These are phyloP conservation scores for Zele albiditarsus DNA, from an alignment of 2,888 invertebrate genomes.

Conservation along the genomic window DNA sequence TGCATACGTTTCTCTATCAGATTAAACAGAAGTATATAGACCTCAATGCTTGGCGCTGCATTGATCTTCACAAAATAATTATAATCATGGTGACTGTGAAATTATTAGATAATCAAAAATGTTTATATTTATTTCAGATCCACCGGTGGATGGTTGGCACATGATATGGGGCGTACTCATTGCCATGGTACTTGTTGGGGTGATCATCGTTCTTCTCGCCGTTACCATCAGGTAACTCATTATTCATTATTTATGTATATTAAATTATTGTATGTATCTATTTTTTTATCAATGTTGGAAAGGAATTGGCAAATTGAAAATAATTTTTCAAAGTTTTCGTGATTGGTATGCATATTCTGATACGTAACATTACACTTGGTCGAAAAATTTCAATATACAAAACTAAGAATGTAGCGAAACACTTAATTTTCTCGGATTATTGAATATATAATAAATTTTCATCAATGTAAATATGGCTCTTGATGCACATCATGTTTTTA, in stretches of 20 bases:
- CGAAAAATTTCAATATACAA: neutral
- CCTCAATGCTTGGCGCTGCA: too few relatives aligned
- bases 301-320: constrained; percentile 20
- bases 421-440: too few relatives aligned
- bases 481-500: too few relatives aligned
- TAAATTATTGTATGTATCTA: constrained; percentile 21
- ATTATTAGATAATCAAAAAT: too few relatives aligned
- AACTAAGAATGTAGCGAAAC: too few relatives aligned
- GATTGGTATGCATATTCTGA: too few relatives aligned
- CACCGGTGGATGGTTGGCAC: constrained; percentile 87
- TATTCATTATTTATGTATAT: constrained; percentile 9
- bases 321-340: neutral
- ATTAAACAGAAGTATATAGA: too few relatives aligned
- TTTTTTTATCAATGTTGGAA: constrained; percentile 27
- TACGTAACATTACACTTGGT: neutral
- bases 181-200: constrained; percentile 87
- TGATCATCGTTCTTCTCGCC: constrained; percentile 86
- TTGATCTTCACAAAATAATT: too few relatives aligned
- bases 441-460: too few relatives aligned
- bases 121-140: constrained; percentile 76
- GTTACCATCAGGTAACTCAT: constrained; percentile 84
- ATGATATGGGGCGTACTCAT: constrained; percentile 89
- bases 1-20: too few relatives aligned
- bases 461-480: too few relatives aligned
- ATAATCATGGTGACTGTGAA: too few relatives aligned